Evolutionary conservation across 1,140 invertebrate genomes (phyloP), one percentile per base, ranked within the genome.

Genomic region (Aradophagus sp.): DNA sequence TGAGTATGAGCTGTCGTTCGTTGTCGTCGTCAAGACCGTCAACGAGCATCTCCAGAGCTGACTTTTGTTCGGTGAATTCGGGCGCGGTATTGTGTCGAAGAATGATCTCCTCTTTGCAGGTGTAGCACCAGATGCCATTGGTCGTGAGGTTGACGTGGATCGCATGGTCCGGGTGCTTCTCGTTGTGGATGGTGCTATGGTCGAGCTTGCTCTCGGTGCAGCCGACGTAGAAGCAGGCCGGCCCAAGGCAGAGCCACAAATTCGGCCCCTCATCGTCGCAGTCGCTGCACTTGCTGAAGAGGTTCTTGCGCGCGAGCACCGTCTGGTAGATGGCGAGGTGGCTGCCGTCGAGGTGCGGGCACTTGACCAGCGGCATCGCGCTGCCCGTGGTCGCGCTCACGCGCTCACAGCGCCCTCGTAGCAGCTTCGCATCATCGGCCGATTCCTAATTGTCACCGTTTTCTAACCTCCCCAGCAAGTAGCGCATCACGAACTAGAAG

Each of bases 111-210:
- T 84, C 85, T 73, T 94, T 89, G 87, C 95, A 97, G 17, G 87
- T 77, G 73, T 94, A 94, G 85, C 95, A 97, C 93, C 94, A 96
- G 72, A 96, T 89, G 66, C 93, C 85, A 53, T 92, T 88, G 0
- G 92, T 94, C 1, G 91, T 90, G 29, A 96, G 81, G 81, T 96
- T 96, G 87, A 96, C 91, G 68, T 94, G 93, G 48, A 95, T 86
- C 69, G 90, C 91, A 81, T 97, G 95, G 11, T 82, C 80, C n/a
- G 89, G 88, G 59, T 88, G 87, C 65, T 90, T 89, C 86, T 89
- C 87, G 79, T 93, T 91, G 84, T 96, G 95, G 41, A 87, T 78
- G 13, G 90, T 90, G 75, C 92, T 93, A 79, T 96, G 94, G 80
- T 95, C 93, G 75, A 90, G 89, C 29, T 88, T 88, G 14, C 89